Evolutionary conservation across 2,888 invertebrate species (phyloP), one percentile per base, ranked within the genome.

Genomic region (Epistrophe grossulariae): DNA sequence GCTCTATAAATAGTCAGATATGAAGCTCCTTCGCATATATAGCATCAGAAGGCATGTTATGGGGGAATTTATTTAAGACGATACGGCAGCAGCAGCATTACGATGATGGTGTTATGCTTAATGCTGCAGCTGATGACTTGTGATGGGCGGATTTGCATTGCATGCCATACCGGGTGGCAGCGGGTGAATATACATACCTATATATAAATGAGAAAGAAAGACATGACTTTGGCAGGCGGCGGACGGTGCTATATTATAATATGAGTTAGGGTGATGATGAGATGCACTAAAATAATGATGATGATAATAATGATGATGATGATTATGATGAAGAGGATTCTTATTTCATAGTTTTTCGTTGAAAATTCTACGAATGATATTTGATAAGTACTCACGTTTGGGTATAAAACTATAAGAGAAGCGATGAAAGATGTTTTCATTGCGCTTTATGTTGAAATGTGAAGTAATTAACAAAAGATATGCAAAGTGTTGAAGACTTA

Each of bases 71-170:
- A 84, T 80, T 80, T 43, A 50, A 84, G 80, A 59, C 76, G 84
- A 84, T 79, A 72, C 76, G 76, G 40, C 70, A 50, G 40, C 70
- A 50, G 40, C 70, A 50, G 66, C 52, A 68, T 50, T 68, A 45
- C 57, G 79, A 73, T 81, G 78, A 73, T 81, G 78, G 85, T 85
- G 85, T 79, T 78, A 79, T 70, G 85, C 82, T 82, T 82, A 85
- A 79, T 79, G 87, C 87, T 87, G 87, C 83, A 87, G 79, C 87
- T 87, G 87, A 87, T 83, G 87, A 79, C 76, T 87, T 79, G 71
- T 76, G 66, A 72, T 72, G 72, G 78, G 31, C 60, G 83, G 83
- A 76, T 70, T 72, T 48, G 59, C 72, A 59, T 48, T 17, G 24
- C 62, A 62, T 24, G 17, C 62, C 62, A 62, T 45, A 59, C 35